A percentile compares a stretch with the other conserved stretches of the same genome.
Conservation (phyloP, 2,113 vertebrate species). For the Salvator merianae region DNA sequence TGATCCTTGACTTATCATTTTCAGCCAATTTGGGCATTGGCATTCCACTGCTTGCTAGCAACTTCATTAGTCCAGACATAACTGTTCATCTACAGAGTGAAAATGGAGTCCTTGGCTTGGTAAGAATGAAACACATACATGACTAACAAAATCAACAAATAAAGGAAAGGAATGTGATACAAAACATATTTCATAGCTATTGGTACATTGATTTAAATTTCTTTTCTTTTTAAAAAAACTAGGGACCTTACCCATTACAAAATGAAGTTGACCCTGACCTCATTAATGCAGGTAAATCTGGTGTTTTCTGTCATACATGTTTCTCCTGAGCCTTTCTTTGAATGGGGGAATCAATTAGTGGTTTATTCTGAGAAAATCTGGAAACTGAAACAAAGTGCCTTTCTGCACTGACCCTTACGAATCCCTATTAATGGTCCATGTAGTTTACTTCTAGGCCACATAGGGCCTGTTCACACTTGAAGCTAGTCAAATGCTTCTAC, state of each 20-base stretch:
- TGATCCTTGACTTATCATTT: slow-evolving; percentile 71
- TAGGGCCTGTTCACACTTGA: no score
- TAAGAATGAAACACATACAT: slow-evolving; percentile 70
- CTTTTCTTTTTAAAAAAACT: slow-evolving; percentile 50
- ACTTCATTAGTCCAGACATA: slow-evolving; percentile 93
- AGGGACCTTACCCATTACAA: slow-evolving; percentile 95
- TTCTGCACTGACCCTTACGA: no score
- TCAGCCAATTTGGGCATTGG: slow-evolving; percentile 97
- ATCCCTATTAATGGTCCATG: no score
- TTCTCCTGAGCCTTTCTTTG: not conserved
- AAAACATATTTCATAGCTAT: not conserved
- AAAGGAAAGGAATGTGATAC: not conserved
- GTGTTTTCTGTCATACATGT: not conserved
- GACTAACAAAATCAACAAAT: not conserved
- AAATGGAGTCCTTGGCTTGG: slow-evolving; percentile 96
- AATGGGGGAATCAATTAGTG: not conserved
- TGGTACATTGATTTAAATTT: slow-evolving; percentile 16
- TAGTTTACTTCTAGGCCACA: no score
- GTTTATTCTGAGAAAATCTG: not conserved
- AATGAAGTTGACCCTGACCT: slow-evolving; percentile 92
- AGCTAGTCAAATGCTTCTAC: no score
- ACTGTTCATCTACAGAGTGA: slow-evolving; percentile 97
- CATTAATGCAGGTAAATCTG: slow-evolving; percentile 91
- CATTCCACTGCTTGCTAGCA: slow-evolving; percentile 96
- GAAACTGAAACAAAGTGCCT: no score